Evolutionary conservation across 1,140 invertebrate species (phyloP), one percentile per base, ranked within the genome.

Genomic region (Solenopsis fugax): DNA sequence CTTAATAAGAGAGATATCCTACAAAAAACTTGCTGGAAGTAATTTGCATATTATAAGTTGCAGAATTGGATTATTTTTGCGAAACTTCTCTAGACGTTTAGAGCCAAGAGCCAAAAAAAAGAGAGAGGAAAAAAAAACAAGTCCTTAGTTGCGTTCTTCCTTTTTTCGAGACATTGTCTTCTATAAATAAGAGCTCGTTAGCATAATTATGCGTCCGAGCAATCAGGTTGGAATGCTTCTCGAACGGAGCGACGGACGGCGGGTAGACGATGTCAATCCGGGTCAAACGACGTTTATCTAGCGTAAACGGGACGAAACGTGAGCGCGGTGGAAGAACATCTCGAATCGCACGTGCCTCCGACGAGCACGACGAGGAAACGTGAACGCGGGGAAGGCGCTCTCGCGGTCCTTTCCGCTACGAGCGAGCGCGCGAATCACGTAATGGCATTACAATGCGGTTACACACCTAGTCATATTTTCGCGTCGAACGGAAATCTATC

Each of bases 151-250:
- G 9, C 24, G n/a, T 76, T 85, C 72, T 64, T 64, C 24, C 18
- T 78, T 18, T 29, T 77, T 88, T 89, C 50, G 9, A 75, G 52
- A 75, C 52, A 62, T 71, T 72, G 72, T 71, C 80, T 62, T 52
- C 88, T 85, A 88, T 88, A 89, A 88, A 89, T 85, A 88, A 52
- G 71, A 77, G 34, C 34, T 78, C 45, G 45, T 89, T 88, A 89
- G 87, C 88, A 89, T 89, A 85, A 88, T 89, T 89, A 88, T 82
- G 77, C 67, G 86, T 67, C 86, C 77, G 71, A 24, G 29, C 86
- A 78, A 89, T 88, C 72, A 41, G 52, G 37, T 50, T 21, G 56
- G 76, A 54, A 77, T 88, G 29, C 29, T 62, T 41, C 37, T 60
- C 60, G 69, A 16, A 65, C 72, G 45, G 64, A 77, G 18, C 54